These are phyloP conservation scores for Pterois miles DNA, from an alignment of 2,797 vertebrate species.

Conservation along the genomic window DNA sequence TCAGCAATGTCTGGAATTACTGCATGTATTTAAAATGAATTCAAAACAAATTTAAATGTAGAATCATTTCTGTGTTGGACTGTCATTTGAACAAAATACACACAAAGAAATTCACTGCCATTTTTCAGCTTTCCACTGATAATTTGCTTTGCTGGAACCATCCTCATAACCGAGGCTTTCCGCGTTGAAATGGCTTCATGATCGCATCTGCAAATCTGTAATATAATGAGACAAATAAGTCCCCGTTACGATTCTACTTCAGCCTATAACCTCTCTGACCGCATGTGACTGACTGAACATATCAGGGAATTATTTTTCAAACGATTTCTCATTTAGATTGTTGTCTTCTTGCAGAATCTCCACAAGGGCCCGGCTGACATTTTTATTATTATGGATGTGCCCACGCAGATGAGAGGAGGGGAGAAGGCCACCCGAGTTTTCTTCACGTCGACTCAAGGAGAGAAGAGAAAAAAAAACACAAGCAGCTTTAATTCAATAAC, in stretches of 20 bases:
- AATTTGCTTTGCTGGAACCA: background rate
- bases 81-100: background rate
- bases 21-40: background rate
- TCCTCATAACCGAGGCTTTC: slow-evolving; percentile 9
- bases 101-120: background rate
- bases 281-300: slow-evolving; percentile 61
- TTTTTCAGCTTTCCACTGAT: background rate
- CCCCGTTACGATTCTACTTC: slow-evolving; percentile 26
- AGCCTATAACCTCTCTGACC: slow-evolving; percentile 32
- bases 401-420: slow-evolving; percentile 68
- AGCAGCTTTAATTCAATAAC: slow-evolving; percentile 30
- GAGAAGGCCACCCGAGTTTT: slow-evolving; percentile 67
- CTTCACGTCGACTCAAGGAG: slow-evolving; percentile 42
- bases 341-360: slow-evolving; percentile 75
- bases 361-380: slow-evolving; percentile 69
- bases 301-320: slow-evolving; percentile 67
- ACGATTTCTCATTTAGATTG: slow-evolving; percentile 75
- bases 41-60: background rate
- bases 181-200: slow-evolving; percentile 12
- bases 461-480: slow-evolving; percentile 8
- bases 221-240: slow-evolving; percentile 56
- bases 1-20: background rate
- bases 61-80: background rate
- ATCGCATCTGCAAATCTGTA: slow-evolving; percentile 39
- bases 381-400: slow-evolving; percentile 82